Evolutionary conservation across 2,888 invertebrate species (phyloP), one percentile per base, ranked within the genome.

Genomic region (Drosophila meridiana): DNA sequence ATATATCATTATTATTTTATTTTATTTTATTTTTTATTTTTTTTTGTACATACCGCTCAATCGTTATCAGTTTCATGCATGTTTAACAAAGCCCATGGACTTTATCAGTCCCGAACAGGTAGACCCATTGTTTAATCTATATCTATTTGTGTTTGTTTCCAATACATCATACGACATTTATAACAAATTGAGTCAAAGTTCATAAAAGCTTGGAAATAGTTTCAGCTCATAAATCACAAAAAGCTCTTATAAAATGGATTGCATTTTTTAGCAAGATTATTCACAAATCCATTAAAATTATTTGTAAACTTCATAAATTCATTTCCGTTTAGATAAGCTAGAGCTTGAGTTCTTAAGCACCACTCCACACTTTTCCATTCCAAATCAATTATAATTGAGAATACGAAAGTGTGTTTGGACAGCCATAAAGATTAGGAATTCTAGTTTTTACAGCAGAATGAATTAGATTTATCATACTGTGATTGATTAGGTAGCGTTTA

Each of bases 331-430:
- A 43, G 34, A 57, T 57, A 26, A 43, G 32, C 43, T 11, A 30
- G 6, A 9, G 56, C 4, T 14, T 9, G 13, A 13, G 34, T 11
- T 26, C 13, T 48, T 11, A 59, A 59, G 60, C 30, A 58, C 36
- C 69, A 74, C 76, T 76, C 53, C 34, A 64, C 38, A 32, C 2
- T 28, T 6, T 26, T 32, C 45, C 28, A 64, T 75, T 47, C 0
- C 14, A 50, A 75, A 69, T 57, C 69, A 76, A 69, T 69, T 76
- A 76, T 26, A 40, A 40, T 76, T 50, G 9, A 75, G 48, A 57
- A 43, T 50, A 20, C 20, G 3, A 13, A 32, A 20, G 30, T 20
- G 32, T 42, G 20, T 30, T 42, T 32, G 40, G 14, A 5, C 3
- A 20, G 32, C 13, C 50, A 50, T 60, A 60, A 26, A 60, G 60